Evolutionary conservation across 2,797 vertebrate species (phyloP), one percentile per base, ranked within the genome.

Genomic region (Gymnodraco acuticeps): DNA sequence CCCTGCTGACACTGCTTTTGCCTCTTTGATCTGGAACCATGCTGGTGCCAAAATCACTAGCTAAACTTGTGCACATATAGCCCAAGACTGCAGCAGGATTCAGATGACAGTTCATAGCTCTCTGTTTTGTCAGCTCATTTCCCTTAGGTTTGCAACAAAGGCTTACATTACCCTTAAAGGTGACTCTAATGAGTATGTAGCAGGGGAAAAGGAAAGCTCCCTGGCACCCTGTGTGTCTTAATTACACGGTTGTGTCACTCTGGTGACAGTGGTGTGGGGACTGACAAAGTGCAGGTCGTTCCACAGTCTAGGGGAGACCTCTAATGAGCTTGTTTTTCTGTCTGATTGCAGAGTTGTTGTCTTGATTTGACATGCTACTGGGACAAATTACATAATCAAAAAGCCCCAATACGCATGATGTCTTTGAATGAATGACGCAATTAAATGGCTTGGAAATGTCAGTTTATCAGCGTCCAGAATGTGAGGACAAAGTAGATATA

Each of bases 311-410:
- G 71, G 65, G 77, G 78, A 89, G 88, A 87, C 76, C 72, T 82
- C 68, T 94, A 93, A 93, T 92, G 87, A 94, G 92, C 87, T 93
- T 92, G 88, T 92, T 93, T 93, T 91, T 90, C 82, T 81, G 45
- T 82, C 58, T 84, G 78, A 88, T 87, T 75, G 65, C 50, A 17
- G 75, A 64, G 75, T 82, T 89, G 89, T 91, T 91, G 83, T 91
- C 79, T 82, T 80, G 56, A 88, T 72, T 75, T 58, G 68, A 77
- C 76, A 76, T 77, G 58, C 80, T 83, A n/a, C 68, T 82, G 73
- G 74, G 83, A 87, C 65, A 55, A 31, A 85, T 89, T 78, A 73
- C 54, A 55, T 74, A 79, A 75, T 74, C 33, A 50, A 63, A 75
- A 66, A 47, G n/a, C 19, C 9, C 23, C 41, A 41, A 53, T 64